Evolutionary conservation across 2,113 vertebrate species (phyloP).

Genomic region (Lanius collurio): DNA sequence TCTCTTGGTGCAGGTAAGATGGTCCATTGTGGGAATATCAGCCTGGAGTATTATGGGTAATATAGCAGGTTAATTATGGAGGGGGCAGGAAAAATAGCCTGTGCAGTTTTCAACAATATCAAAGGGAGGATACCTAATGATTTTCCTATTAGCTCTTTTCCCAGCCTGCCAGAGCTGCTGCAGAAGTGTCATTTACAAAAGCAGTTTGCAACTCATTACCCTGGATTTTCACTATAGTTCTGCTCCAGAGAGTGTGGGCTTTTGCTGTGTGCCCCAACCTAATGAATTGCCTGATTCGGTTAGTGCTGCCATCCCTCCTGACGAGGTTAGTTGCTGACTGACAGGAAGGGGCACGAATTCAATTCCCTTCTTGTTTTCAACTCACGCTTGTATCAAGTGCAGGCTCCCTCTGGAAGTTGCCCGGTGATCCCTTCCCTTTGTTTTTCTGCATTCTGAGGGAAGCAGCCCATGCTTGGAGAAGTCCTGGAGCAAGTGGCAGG

Average conservation of each 20-base stretch:
- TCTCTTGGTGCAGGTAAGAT: not conserved
- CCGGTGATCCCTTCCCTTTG: slow-evolving; percentile 22
- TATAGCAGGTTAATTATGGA: slow-evolving; percentile 37
- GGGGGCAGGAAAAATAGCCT: slow-evolving; percentile 35
- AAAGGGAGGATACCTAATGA: slow-evolving; percentile 59
- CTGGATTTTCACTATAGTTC: slow-evolving; percentile 52
- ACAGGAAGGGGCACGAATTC: slow-evolving; percentile 15
- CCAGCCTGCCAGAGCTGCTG: slow-evolving; percentile 21
- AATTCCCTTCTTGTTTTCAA: slow-evolving; percentile 18
- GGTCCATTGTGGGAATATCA: not conserved
- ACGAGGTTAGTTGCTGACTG: slow-evolving; percentile 54
- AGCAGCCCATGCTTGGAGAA: not conserved
- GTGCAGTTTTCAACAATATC: slow-evolving; percentile 32
- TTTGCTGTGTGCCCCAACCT: slow-evolving; percentile 27
- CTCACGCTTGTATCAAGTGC: not conserved
- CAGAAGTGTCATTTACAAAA: slow-evolving; percentile 60
- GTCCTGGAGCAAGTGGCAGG: not conserved
- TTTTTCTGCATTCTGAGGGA: slow-evolving; percentile 6
- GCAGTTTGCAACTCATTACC: slow-evolving; percentile 64
- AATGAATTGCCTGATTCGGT: slow-evolving; percentile 35
- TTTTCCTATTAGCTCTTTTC: slow-evolving; percentile 59
- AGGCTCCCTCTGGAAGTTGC: slow-evolving; percentile 33
- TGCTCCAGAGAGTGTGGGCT: slow-evolving; percentile 46
- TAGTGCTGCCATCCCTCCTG: slow-evolving; percentile 38
- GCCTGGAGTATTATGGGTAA: slow-evolving; percentile 28